Evolutionary conservation across 2,113 vertebrate genomes (phyloP), one percentile per base, ranked within the genome.

Genomic region (Corythornis madagascariensis): DNA sequence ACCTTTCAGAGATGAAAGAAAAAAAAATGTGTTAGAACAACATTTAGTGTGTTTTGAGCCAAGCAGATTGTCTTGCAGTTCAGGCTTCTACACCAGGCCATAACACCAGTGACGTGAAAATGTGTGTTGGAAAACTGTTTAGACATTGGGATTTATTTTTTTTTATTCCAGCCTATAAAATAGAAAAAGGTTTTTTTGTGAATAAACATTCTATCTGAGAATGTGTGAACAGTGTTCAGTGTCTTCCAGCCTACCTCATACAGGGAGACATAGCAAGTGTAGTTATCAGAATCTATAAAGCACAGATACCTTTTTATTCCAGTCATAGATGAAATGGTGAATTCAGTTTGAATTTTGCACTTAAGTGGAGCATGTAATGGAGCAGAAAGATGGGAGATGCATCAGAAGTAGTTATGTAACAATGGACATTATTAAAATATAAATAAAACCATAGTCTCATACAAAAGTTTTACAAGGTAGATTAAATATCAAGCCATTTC

Each of bases 11-110:
- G 86, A 80, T 63, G 69, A 93, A 93, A 94, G 87, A 48, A 82
- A 82, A 82, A 82, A 56, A 94, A 94, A 66, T 0, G 18, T 84
- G 84, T 87, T 89, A 83, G 84, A 89, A 92, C 92, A 96, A 96
- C 78, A 81, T 80, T 92, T 86, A 92, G 52, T 79, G 90, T 95
- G 56, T 93, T 92, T 92, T 52, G 35, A 94, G 91, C 82, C 91
- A 91, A 92, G 75, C 64, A 91, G 91, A 86, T 93, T 95, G 79
- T 89, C 82, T 71, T 93, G 52, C 67, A 86, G 75, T 91, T 93
- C 84, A 88, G 84, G 45, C 64, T 91, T 95, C 82, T 92, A 92
- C 93, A 92, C 90, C 94, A 91, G 91, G 75, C 89, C 96, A 16
- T 93, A 94, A 71, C 75, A 92, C 74, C 61, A 86, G 64, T 61